These are phyloP conservation scores for Odiellus spinosus DNA, from an alignment of 2,888 invertebrate species.

Conservation along the genomic window DNA sequence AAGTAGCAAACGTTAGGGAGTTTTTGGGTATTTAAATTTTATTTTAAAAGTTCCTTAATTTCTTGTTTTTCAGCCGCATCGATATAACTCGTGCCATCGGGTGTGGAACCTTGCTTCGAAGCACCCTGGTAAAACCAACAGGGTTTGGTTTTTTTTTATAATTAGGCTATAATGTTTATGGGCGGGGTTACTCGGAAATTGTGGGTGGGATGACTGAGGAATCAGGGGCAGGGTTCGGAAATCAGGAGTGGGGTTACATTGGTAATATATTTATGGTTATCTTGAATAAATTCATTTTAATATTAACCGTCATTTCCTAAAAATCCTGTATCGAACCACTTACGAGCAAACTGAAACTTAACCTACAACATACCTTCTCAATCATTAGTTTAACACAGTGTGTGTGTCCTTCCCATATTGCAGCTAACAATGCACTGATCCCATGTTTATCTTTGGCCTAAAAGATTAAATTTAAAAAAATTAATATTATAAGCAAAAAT, in stretches of 20 bases:
- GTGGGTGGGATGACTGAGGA: neutral
- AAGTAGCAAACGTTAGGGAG: too few relatives aligned
- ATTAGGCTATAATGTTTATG: neutral
- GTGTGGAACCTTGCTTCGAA: constrained; percentile 60
- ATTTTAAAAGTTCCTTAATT: constrained; percentile 55
- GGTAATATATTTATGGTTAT: too few relatives aligned
- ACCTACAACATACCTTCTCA: constrained; percentile 68
- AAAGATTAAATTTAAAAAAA: constrained; percentile 25
- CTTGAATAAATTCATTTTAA: too few relatives aligned
- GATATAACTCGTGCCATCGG: constrained; percentile 69
- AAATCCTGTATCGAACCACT: too few relatives aligned
- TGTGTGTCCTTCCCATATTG: constrained; percentile 92
- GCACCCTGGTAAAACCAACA: constrained; percentile 48
- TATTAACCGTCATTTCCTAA: too few relatives aligned
- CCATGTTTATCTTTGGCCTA: constrained; percentile 88
- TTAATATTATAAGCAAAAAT: constrained; percentile 6
- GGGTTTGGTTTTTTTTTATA: too few relatives aligned
- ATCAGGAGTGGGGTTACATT: too few relatives aligned
- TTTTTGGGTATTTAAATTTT: too few relatives aligned
- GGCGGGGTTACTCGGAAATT: neutral
- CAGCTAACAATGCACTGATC: constrained; percentile 79
- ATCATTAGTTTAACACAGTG: constrained; percentile 74
- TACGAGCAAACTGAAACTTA: too few relatives aligned
- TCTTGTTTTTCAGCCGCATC: constrained; percentile 83
- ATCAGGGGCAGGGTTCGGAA: too few relatives aligned